Conservation (phyloP, 2,888 invertebrate species). For the Heteromurus nitidus region DNA sequence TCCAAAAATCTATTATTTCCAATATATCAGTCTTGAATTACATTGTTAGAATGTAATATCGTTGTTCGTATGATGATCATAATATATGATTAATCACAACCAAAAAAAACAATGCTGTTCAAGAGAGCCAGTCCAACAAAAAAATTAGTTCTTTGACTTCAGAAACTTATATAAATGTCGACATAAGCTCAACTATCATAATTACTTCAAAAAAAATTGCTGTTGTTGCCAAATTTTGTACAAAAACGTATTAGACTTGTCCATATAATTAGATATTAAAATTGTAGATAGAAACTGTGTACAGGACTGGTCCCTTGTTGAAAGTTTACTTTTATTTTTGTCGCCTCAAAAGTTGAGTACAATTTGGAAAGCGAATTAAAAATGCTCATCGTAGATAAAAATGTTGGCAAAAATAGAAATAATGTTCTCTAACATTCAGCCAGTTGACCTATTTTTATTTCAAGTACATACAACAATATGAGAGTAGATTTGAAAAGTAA, state of each 20-base stretch:
- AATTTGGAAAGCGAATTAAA: not conserved
- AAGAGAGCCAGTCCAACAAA: slow-evolving; percentile 52
- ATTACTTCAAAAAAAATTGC: slow-evolving; percentile 5
- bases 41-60: slow-evolving; percentile 39
- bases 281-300: slow-evolving; percentile 37
- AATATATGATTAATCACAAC: not conserved
- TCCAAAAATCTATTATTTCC: slow-evolving; percentile 29
- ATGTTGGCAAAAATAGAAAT: no score
- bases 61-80: slow-evolving; percentile 34
- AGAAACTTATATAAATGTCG: not conserved
- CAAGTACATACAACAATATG: no score
- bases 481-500: no score
- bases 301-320: slow-evolving; percentile 47
- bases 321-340: no score
- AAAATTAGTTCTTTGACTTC: slow-evolving; percentile 14
- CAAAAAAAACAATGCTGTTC: slow-evolving; percentile 26
- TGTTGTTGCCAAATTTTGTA: slow-evolving; percentile 24
- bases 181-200: not conserved
- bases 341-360: not conserved
- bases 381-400: not conserved
- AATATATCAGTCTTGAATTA: slow-evolving; percentile 20
- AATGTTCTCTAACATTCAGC: no score
- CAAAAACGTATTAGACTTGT: slow-evolving; percentile 7
- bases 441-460: no score
- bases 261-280: not conserved